Percentiles rank a stretch among this genome's conserved stretches.
Conservation (phyloP, 2,797 vertebrate genomes). For the Gymnothorax javanicus region DNA sequence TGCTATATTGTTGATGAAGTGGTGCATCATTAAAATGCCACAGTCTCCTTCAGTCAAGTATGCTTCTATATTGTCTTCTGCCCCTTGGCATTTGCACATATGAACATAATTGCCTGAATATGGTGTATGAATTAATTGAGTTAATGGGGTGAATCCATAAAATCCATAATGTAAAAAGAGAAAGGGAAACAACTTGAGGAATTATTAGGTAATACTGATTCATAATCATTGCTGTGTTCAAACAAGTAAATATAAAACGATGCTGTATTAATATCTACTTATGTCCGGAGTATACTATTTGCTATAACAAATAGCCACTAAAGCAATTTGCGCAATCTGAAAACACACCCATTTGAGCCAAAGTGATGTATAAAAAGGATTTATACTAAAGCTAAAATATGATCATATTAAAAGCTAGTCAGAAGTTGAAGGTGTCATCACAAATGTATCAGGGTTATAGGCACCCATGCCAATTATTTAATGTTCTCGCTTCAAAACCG, state of each 20-base stretch:
- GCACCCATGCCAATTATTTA: no score
- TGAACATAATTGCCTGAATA: constrained; percentile 10
- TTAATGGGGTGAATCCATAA: constrained; percentile 17
- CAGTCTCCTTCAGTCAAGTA: not conserved
- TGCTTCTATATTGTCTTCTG: not conserved
- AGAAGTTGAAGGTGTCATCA: no score
- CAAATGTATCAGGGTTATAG: no score
- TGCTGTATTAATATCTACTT: no score
- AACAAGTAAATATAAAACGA: not conserved
- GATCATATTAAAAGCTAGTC: no score
- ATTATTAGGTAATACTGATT: constrained; percentile 13
- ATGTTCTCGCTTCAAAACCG: no score
- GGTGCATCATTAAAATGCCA: not conserved
- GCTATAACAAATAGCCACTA: no score
- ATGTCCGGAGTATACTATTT: no score
- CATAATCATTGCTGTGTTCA: constrained; percentile 1
- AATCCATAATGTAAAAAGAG: constrained; percentile 7
- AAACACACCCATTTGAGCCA: no score
- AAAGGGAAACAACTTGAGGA: constrained; percentile 17
- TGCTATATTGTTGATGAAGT: not conserved
- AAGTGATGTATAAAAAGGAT: no score
- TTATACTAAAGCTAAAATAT: no score
- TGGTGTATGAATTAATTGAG: not conserved
- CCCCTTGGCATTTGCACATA: not conserved
- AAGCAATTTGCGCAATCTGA: no score